These are phyloP conservation scores for Amitus sp. DNA, from an alignment of 2,888 invertebrate genomes.

Conservation along the genomic window DNA sequence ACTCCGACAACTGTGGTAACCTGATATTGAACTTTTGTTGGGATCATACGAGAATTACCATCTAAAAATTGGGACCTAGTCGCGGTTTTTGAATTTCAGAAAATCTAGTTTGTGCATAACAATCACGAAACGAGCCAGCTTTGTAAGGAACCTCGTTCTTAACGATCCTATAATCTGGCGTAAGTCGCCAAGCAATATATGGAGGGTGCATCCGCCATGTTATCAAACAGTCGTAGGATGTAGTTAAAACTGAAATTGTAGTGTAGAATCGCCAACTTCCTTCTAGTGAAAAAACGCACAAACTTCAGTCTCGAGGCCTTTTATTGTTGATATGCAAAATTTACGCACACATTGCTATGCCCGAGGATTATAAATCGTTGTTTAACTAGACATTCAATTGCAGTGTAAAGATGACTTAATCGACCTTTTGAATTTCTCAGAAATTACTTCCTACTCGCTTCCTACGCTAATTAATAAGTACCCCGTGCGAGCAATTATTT, in stretches of 20 bases:
- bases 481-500: no score
- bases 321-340: slow-evolving; percentile 51
- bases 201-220: slow-evolving; percentile 51
- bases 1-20: no score
- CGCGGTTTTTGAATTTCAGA: slow-evolving; percentile 26
- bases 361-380: slow-evolving; percentile 3
- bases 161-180: slow-evolving; percentile 42
- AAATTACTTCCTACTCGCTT: neutral
- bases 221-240: slow-evolving; percentile 58
- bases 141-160: slow-evolving; percentile 36
- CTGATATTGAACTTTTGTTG: no score
- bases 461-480: no score
- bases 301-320: slow-evolving; percentile 52
- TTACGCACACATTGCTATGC: slow-evolving; percentile 40
- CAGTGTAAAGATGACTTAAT: slow-evolving; percentile 28
- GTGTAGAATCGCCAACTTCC: slow-evolving; percentile 54
- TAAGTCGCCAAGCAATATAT: slow-evolving; percentile 36
- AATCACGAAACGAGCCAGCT: slow-evolving; percentile 28
- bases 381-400: slow-evolving; percentile 43
- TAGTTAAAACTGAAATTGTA: slow-evolving; percentile 63
- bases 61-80: slow-evolving; percentile 27
- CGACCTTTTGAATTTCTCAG: neutral
- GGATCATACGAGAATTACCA: no score
- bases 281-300: slow-evolving; percentile 41
- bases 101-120: slow-evolving; percentile 33